Evolutionary conservation across 1,140 invertebrate species (phyloP).

Genomic region (Cotesia glomerata): DNA sequence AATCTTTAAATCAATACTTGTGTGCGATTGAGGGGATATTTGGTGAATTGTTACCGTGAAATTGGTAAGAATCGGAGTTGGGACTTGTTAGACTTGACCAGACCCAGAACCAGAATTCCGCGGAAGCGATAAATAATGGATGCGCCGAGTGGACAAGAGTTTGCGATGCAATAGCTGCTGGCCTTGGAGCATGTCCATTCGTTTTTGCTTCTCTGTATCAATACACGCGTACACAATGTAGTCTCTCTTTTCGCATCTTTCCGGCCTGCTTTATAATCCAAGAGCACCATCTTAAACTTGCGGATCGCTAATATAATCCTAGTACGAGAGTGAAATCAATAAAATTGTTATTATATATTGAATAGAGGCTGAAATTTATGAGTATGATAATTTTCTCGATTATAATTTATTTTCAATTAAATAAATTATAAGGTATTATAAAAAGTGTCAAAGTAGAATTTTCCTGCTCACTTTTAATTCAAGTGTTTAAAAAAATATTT

Average conservation of each 20-base stretch:
- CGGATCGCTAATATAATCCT: no score
- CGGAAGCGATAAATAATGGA: slow-evolving; percentile 38
- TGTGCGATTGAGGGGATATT: background rate
- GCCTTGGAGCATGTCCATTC: slow-evolving; percentile 33
- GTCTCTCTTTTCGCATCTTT: background rate
- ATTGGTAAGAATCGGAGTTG: background rate
- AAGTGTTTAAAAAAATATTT: no score
- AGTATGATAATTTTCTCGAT: no score
- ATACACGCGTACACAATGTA: background rate
- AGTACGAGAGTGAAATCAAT: no score
- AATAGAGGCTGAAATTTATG: no score
- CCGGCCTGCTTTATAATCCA: slow-evolving; percentile 9
- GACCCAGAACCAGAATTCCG: slow-evolving; percentile 24
- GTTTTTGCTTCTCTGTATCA: slow-evolving; percentile 23
- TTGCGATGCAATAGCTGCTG: slow-evolving; percentile 34
- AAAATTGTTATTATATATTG: no score
- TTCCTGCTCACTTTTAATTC: no score
- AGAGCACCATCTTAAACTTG: no score
- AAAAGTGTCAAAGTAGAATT: no score
- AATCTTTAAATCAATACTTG: background rate
- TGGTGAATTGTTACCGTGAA: slow-evolving; percentile 5
- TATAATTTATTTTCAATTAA: no score
- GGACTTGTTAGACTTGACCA: background rate
- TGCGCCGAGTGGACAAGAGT: slow-evolving; percentile 29
- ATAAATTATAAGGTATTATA: no score